Evolutionary conservation across 1,140 invertebrate genomes (phyloP), one percentile per base, ranked within the genome.

Genomic region (Sarcophaga peregrina): DNA sequence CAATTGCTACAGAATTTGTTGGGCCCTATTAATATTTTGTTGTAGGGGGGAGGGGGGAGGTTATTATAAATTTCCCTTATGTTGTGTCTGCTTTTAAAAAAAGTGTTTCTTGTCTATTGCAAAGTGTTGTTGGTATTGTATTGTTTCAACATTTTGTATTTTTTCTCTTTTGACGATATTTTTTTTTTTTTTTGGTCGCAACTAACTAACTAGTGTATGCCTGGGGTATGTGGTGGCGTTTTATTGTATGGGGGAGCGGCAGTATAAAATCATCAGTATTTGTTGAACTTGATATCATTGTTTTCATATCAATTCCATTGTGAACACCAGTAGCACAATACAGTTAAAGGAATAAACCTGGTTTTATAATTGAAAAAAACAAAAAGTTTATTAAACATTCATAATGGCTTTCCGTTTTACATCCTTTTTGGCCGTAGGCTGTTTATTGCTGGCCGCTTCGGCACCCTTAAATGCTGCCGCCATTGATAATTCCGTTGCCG

Each of bases 401-500:
- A 88, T 83, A 83, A 90, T 89, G 89, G 87, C 87, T 50, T 85
- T 85, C 81, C 86, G 87, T 85, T 85, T 87, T 48, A 86, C 85
- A 84, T 89, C 87, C 88, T 89, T 90, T 68, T 80, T 89, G 84
- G 86, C 86, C 84, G 83, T 87, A 84, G 88, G 86, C 84, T 89
- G 87, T 86, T 91, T 91, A 82, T 89, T 91, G 85, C 84, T 89
- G 83, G 83, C 86, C 84, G 78, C 86, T 48, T 78, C 82, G 48
- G 90, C 89, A 80, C 85, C 92, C 25, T 91, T 90, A 76, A 91
- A 91, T 84, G 91, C 91, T 86, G 92, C 92, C 82, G 90, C 91
- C 83, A 91, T 91, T 86, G 91, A 90, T 85, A 93, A 92, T 90
- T 91, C 92, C 85, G 91, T 87, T 45, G 91, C 92, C 73, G 92